Conservation (phyloP, 2,888 invertebrate species). For the Nectonema munidae region DNA sequence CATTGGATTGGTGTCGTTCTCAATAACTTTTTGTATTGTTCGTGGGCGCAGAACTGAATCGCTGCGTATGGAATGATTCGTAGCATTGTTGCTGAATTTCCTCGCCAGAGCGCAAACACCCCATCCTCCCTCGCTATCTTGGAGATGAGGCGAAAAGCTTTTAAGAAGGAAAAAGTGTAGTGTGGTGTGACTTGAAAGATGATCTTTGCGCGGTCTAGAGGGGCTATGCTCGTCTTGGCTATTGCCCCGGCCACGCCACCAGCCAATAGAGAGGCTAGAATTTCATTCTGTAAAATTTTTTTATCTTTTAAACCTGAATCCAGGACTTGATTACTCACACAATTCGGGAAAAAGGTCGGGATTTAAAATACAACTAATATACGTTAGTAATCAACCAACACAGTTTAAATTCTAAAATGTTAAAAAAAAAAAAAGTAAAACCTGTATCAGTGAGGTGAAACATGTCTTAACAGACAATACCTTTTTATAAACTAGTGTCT, state of each 20-base stretch:
- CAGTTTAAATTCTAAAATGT: too few relatives aligned
- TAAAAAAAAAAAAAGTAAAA: too few relatives aligned
- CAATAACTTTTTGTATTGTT: conserved; percentile 61
- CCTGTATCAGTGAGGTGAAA: too few relatives aligned
- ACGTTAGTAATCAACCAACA: too few relatives aligned
- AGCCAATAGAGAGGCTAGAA: conserved; percentile 41
- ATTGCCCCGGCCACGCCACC: conserved; percentile 67
- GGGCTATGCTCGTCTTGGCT: conserved; percentile 81
- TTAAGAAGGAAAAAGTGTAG: neutral
- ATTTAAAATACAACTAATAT: too few relatives aligned
- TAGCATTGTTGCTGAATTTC: conserved; percentile 91
- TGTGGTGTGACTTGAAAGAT: conserved; percentile 47
- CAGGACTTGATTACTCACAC: too few relatives aligned
- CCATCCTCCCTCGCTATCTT: conserved; percentile 41
- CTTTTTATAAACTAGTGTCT: too few relatives aligned
- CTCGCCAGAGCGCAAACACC: conserved; percentile 54
- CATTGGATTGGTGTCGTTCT: conserved; percentile 25
- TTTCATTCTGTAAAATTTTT: conserved; percentile 20
- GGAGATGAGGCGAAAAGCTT: conserved; percentile 25
- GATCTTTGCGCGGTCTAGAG: conserved; percentile 81
- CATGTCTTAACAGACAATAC: too few relatives aligned
- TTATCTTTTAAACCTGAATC: too few relatives aligned
- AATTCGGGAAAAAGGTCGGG: too few relatives aligned
- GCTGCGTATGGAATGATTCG: conserved; percentile 83
- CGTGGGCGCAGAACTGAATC: conserved; percentile 81